Evolutionary conservation across 1,140 invertebrate genomes (phyloP).

Genomic region (Scaptodrosophila lebanonensis): DNA sequence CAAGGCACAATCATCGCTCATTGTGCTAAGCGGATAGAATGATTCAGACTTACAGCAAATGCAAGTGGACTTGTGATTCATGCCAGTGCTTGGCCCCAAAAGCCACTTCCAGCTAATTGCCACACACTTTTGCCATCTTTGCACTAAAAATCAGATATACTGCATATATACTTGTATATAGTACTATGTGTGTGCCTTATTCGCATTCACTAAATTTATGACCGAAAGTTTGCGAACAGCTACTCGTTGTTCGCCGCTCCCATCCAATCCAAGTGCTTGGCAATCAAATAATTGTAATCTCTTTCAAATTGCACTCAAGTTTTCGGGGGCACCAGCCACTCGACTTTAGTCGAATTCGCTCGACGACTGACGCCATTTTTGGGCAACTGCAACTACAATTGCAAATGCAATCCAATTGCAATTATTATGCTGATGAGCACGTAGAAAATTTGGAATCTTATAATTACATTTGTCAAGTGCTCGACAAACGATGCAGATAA

Average conservation of each 20-base stretch:
- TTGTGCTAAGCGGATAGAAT: no score
- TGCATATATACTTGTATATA: no score
- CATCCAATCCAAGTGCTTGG: slow-evolving; percentile 24
- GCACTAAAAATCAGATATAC: no score
- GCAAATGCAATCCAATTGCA: no score
- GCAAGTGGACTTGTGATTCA: no score
- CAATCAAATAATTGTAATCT: slow-evolving; percentile 74
- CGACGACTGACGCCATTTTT: background rate
- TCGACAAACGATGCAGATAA: no score
- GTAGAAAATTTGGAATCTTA: slow-evolving; percentile 42
- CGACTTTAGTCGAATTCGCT: background rate
- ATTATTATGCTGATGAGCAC: slow-evolving; percentile 67
- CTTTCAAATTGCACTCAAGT: slow-evolving; percentile 59
- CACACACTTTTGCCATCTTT: no score
- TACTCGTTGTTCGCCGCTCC: slow-evolving; percentile 10
- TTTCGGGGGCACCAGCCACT: slow-evolving; percentile 5
- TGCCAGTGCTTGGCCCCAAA: no score
- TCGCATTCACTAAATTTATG: slow-evolving; percentile 56
- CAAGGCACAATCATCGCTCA: no score
- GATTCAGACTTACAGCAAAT: slow-evolving; percentile 28
- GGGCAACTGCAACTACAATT: slow-evolving; percentile 17
- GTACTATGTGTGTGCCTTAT: slow-evolving; percentile 52
- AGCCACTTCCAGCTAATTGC: no score
- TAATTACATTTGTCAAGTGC: slow-evolving; percentile 53
- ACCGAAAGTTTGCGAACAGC: slow-evolving; percentile 36